Percentiles rank a stretch among this genome's conserved stretches.
Evolutionary conservation across 2,888 invertebrate species (phyloP).

Genomic region (Rhamphomyia laevipes): DNA sequence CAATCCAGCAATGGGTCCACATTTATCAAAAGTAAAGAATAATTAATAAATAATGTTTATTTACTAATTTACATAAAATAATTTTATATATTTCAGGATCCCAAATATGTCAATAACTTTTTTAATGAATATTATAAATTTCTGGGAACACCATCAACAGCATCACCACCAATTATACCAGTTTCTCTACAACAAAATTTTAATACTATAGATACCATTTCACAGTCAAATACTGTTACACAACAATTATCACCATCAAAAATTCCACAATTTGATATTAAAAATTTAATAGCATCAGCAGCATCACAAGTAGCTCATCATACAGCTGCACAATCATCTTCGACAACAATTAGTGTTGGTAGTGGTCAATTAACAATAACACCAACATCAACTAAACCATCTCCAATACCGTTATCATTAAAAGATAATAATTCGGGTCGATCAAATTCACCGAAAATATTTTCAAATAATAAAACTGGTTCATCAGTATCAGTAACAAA

Average conservation of each 20-base stretch:
- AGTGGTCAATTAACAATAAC: slow-evolving; percentile 22
- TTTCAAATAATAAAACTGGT: slow-evolving; percentile 3
- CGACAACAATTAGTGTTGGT: slow-evolving; percentile 20
- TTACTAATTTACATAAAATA: too few species aligned
- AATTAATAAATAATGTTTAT: not conserved
- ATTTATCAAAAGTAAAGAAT: slow-evolving; percentile 12
- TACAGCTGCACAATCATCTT: slow-evolving; percentile 12
- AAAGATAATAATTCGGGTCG: slow-evolving; percentile 11
- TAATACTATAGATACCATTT: not conserved
- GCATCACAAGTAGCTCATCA: slow-evolving; percentile 17
- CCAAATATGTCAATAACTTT: slow-evolving; percentile 17
- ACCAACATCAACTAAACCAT: slow-evolving; percentile 17
- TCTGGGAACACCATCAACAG: slow-evolving; percentile 14
- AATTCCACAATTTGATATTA: slow-evolving; percentile 21
- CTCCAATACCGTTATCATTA: slow-evolving; percentile 11
- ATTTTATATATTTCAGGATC: slow-evolving; percentile 14
- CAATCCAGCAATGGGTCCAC: slow-evolving; percentile 13
- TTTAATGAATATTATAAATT: slow-evolving; percentile 21
- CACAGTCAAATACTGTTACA: not conserved
- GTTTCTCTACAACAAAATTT: not conserved
- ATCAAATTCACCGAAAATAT: slow-evolving; percentile 10
- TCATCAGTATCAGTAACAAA: slow-evolving; percentile 18
- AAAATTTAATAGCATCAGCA: slow-evolving; percentile 19
- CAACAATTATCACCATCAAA: slow-evolving; percentile 6
- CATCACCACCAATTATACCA: slow-evolving; percentile 13